Conservation (phyloP, 2,113 vertebrate genomes). For the Hassar affinis region DNA sequence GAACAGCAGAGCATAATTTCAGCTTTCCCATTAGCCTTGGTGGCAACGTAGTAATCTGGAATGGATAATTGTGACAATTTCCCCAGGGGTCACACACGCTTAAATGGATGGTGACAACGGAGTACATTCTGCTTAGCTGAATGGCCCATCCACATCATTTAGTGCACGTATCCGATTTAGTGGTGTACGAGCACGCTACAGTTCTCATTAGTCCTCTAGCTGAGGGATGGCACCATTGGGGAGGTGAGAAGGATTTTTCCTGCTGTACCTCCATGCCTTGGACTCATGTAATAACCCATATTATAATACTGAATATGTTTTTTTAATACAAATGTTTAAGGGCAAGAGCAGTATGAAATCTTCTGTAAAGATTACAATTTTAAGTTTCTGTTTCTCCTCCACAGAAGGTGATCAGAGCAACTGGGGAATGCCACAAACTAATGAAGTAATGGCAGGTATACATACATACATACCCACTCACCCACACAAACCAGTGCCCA, state of each 20-base stretch:
- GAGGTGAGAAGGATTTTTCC: background rate
- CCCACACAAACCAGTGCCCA: background rate
- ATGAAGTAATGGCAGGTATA: background rate
- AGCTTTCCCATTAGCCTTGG: background rate
- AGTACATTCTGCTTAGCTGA: background rate
- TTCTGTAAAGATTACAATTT: slow-evolving; percentile 10
- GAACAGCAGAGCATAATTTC: background rate
- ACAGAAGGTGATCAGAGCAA: background rate
- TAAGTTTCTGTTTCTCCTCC: background rate
- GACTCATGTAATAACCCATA: background rate
- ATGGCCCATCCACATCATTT: slow-evolving; percentile 18
- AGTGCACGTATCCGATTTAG: slow-evolving; percentile 21
- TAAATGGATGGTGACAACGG: background rate
- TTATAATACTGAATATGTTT: slow-evolving; percentile 11
- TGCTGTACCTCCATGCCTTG: background rate
- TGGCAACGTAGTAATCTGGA: background rate
- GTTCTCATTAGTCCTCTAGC: slow-evolving; percentile 3
- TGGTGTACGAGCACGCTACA: background rate
- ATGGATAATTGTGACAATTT: slow-evolving; percentile 11
- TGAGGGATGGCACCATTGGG: background rate
- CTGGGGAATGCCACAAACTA: background rate
- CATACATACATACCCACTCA: background rate
- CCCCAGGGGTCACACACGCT: background rate
- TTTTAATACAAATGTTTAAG: slow-evolving; percentile 7
- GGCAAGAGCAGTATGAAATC: slow-evolving; percentile 9